Evolutionary conservation across 1,140 invertebrate species (phyloP), one percentile per base, ranked within the genome.

Genomic region (Mya arenaria): DNA sequence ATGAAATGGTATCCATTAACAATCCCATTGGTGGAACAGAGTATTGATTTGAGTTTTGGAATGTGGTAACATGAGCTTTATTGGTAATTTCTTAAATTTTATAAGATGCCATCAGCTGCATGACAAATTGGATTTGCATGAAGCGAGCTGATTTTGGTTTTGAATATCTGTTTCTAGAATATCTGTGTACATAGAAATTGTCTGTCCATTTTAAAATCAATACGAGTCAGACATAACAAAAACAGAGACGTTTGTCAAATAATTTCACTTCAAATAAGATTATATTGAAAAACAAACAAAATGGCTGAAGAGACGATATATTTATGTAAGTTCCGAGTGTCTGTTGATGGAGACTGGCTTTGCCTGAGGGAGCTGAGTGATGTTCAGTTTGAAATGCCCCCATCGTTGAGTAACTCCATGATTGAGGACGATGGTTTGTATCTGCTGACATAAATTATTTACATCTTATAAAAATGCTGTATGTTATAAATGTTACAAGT

Each of bases 341-440:
- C 97, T 30, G 98, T 99, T 13, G 97, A 99, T 90, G 98, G 98
- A 37, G 98, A 99, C 92, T 99, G 98, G 98, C 94, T 99, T n/a
- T 99, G 98, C 92, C 93, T 99, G 32, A 97, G 97, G 91, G 97
- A 99, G 92, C 94, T 99, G 55, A 96, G 97, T 48, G 91, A 92
- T 92, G 96, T 98, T 85, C 97, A 98, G 91, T 95, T 95, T 94
- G 95, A 91, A 94, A 94, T 89, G 94, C 79, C 79, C 25, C 68
- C 79, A 37, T 73, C 68, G 28, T 69, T 82, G 17, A 82, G 79
- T 73, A 73, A 65, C 58, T 82, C 69, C 13, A 82, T 82, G 79
- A 82, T 82, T 48, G 77, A 80, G n/a, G 77, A 80, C 34, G 77
- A 80, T 71, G 77, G 77, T 80, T 44, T 48, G 77, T 68, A 66